A percentile compares a stretch with the other conserved stretches of the same genome.
These are phyloP conservation scores for Stenolophus ochropezus DNA, from an alignment of 2,888 invertebrate genomes.

Conservation along the genomic window DNA sequence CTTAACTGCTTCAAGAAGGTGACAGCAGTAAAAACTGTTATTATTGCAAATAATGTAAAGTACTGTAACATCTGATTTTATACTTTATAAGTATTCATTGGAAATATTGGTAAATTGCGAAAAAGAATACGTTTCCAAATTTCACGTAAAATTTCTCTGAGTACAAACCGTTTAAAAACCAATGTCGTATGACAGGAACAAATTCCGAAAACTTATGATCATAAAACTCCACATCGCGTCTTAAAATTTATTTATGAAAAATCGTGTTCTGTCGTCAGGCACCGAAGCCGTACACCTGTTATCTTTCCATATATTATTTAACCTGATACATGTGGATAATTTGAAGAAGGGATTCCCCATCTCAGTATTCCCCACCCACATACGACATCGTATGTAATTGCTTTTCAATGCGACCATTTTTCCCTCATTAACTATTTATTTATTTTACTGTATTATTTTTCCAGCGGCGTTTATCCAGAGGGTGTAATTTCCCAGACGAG, in stretches of 20 bases:
- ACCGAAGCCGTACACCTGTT: constrained; percentile 47
- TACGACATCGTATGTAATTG: constrained; percentile 17
- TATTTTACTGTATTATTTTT: constrained; percentile 44
- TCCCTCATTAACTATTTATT: constrained; percentile 28
- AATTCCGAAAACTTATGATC: constrained; percentile 36
- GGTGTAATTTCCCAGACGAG: constrained; percentile 8
- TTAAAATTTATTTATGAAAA: constrained; percentile 46
- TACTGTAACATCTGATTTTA: too few species aligned
- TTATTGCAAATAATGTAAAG: too few species aligned
- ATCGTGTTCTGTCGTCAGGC: constrained; percentile 35
- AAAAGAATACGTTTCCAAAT: neutral
- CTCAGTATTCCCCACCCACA: neutral
- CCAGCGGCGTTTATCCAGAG: constrained; percentile 10
- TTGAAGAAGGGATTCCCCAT: constrained; percentile 52
- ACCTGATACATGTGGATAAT: constrained; percentile 56
- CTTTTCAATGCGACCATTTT: constrained; percentile 20
- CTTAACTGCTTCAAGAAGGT: too few species aligned
- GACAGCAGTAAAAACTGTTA: too few species aligned
- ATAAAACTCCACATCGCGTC: constrained; percentile 34
- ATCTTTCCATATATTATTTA: constrained; percentile 56
- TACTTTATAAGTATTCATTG: too few species aligned
- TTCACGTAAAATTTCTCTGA: neutral
- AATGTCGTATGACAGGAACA: constrained; percentile 31
- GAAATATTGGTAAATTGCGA: too few species aligned
- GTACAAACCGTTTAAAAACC: constrained; percentile 30